Evolutionary conservation across 2,888 invertebrate species (phyloP), one percentile per base, ranked within the genome.

Genomic region (Sminthurides aquaticus): DNA sequence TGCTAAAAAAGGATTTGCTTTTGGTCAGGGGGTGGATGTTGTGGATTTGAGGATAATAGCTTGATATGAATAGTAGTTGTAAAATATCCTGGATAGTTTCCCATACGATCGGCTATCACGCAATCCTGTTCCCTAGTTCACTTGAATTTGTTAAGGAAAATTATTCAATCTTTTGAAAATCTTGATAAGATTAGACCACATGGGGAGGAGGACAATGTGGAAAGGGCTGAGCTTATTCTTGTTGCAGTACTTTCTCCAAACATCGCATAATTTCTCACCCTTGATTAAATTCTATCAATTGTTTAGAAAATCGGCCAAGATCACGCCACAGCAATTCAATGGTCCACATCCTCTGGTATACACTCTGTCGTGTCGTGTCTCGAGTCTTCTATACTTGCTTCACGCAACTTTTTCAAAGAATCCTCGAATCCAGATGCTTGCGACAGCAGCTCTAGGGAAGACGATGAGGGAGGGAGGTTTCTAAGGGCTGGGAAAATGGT

Each of bases 241-340:
- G 43, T 34, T 34, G 8, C 43, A 34, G 15, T n/a, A n/a, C 25
- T 55, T 55, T 25, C n/a, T 55, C 25, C 55, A 3, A 1, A 49
- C 55, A 18, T 3, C 20, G 25, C 24, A 20, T 26, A 56, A 27
- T 49, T 22, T 22, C 55, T 63, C 64, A 57, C 64, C 63, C 64
- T 66, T 67, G 67, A 62, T 66, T 66, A 66, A 64, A 66, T 64
- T 54, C 64, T 60, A 59, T 66, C 62, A 67, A 57, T 55, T 22
- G 26, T 25, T 20, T 18, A 60, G 65, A 61, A 66, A 68, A 68
- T 69, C 66, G 67, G 64, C 49, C 60, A 58, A 57, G 64, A 62
- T 64, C 69, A 69, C 67, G 69, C 67, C 43, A 54, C 43, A n/a
- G 43, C 43, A 34, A 15, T 34, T 34, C 43, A n/a, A n/a, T n/a